Evolutionary conservation across 2,113 vertebrate genomes (phyloP), one percentile per base, ranked within the genome.

Genomic region (Esox niger): DNA sequence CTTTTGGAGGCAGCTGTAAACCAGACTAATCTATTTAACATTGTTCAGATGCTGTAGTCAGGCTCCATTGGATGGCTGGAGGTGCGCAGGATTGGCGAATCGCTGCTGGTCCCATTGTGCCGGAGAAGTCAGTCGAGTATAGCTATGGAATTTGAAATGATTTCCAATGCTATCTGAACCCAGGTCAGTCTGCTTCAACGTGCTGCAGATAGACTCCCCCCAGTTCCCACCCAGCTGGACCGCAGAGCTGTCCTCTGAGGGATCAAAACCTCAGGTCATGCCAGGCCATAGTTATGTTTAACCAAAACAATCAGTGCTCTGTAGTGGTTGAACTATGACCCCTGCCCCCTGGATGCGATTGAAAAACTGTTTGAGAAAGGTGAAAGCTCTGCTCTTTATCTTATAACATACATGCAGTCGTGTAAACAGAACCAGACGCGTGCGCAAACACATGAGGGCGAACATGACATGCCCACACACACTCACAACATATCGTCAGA

Each of bases 351-450:
- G 81, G 80, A 75, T 38, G 52, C 71, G 29, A 84, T 82, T 88
- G 84, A 82, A 90, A 88, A 87, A 86, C 66, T 81, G 77, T 43
- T 81, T 77, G 55, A 74, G 76, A 77, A 66, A 76, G 38, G 75
- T 32, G 29, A 74, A 82, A 77, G 79, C 75, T 68, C 72, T 46
- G 69, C 79, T 85, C 86, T 91, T 91, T 88, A 91, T 91, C 90
- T 90, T 68, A 38, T 57, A 11, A 64, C 38, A 43, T 1, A 31
- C 71, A 59, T 62, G 55, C 31, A 29, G 62, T 1, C 56, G 62
- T 32, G 67, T 49, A 62, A 32, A 62, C 47, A 47, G 17, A 64
- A 32, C n/a, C n/a, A 27, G 66, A 59, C 67, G 43, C 33, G 29
- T 56, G 1, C 59, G 64, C 38, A 69, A 31, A 65, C 32, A 62